Conservation (phyloP, 2,888 invertebrate species). For the Arctia plantaginis region DNA sequence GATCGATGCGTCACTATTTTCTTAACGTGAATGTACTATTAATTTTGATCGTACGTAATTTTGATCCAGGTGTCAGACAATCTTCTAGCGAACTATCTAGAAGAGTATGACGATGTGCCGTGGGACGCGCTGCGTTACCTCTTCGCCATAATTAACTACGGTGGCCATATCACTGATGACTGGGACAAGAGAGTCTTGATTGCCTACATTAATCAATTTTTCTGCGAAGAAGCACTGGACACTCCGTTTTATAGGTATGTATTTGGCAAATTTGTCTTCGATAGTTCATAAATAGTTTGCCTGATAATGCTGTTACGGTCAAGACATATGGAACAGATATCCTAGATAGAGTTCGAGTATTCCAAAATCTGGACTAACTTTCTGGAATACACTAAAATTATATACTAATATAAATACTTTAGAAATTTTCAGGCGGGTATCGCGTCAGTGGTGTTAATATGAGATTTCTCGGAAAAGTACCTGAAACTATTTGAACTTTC, state of each 20-base stretch:
- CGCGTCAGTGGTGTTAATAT: too few species aligned
- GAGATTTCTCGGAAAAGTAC: too few species aligned
- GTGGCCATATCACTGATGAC: constrained; percentile 93
- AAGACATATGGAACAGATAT: not conserved
- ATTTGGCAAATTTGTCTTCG: not conserved
- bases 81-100: constrained; percentile 92
- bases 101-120: constrained; percentile 95
- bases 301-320: not conserved
- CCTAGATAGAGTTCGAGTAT: too few species aligned
- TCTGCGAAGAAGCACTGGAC: constrained; percentile 90
- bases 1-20: too few species aligned
- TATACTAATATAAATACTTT: too few species aligned
- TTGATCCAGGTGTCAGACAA: constrained; percentile 90
- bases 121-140: constrained; percentile 96
- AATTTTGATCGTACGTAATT: not conserved
- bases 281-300: not conserved
- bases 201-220: constrained; percentile 94
- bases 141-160: constrained; percentile 95
- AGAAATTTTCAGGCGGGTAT: too few species aligned
- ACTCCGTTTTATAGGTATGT: constrained; percentile 87
- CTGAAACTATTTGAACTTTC: too few species aligned
- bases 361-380: too few species aligned
- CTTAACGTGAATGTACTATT: not conserved
- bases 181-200: constrained; percentile 91
- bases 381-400: too few species aligned